phyloP scores from a whole-genome alignment of 1,140 invertebrate species.

The Polyergus mexicanus region DNA sequence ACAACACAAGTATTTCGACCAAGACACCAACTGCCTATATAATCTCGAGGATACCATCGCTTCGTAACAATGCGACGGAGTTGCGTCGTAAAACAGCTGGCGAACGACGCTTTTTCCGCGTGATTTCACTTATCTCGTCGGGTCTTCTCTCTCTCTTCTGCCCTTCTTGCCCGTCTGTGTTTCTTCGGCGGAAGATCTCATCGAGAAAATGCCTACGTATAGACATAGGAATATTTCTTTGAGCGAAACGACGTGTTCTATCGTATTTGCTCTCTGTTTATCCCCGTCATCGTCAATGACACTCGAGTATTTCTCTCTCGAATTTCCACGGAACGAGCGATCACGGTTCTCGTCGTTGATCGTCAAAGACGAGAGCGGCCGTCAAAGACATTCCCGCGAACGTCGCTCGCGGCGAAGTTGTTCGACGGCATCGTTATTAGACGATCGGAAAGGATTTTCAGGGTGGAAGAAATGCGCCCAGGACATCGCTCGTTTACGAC shows the following conservation, averaged over 20 bases:
- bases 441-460: slow-evolving; percentile 8
- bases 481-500: no score
- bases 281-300: background rate
- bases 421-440: slow-evolving; percentile 5
- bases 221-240: background rate
- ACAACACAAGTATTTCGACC: slow-evolving; percentile 45
- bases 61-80: background rate
- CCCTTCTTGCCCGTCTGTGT: no score
- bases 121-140: background rate
- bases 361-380: slow-evolving; percentile 8
- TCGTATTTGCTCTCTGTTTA: slow-evolving; percentile 22
- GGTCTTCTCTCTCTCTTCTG: background rate
- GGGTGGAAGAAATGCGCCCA: background rate
- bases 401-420: background rate
- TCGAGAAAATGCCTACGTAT: background rate
- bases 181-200: background rate
- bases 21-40: slow-evolving; percentile 59
- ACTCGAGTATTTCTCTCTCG: slow-evolving; percentile 6
- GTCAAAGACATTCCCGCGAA: slow-evolving; percentile 18
- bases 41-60: slow-evolving; percentile 41
- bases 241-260: background rate
- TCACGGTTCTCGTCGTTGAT: background rate
- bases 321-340: slow-evolving; percentile 15
- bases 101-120: no score
- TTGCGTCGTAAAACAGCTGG: background rate